Percentiles rank a stretch among this genome's conserved stretches.
Conservation (phyloP, 2,888 invertebrate species). For the Polylopha cassiicola region DNA sequence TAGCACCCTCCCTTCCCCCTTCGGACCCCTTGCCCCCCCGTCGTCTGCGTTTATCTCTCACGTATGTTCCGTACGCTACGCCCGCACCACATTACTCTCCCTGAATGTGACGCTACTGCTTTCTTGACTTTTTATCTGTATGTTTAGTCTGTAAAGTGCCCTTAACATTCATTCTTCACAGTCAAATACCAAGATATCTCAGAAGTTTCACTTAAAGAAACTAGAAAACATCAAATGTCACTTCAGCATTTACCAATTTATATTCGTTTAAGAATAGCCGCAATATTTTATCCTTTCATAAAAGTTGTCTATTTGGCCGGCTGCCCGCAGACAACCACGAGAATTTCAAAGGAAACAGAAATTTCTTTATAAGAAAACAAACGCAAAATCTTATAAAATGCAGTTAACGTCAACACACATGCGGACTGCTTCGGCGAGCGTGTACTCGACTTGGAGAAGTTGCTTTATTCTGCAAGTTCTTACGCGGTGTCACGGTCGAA, state of each 20-base stretch:
- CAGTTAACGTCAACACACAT: conserved; percentile 67
- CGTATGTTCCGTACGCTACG: conserved; percentile 52
- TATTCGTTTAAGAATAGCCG: conserved; percentile 49
- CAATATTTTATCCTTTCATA: conserved; percentile 58
- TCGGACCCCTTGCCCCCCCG: conserved; percentile 38
- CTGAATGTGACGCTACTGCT: conserved; percentile 34
- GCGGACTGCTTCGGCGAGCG: conserved; percentile 46
- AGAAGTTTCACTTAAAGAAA: conserved; percentile 10
- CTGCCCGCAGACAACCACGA: conserved; percentile 56
- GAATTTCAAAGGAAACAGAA: conserved; percentile 59
- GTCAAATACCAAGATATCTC: conserved; percentile 19
- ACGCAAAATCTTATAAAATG: conserved; percentile 66
- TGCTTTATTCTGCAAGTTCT: conserved; percentile 52
- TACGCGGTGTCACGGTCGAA: conserved; percentile 34
- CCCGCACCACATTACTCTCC: conserved; percentile 50
- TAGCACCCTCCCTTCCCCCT: conserved; percentile 41
- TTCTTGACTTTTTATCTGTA: conserved; percentile 43
- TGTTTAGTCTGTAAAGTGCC: conserved; percentile 37
- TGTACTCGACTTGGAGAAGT: conserved; percentile 44
- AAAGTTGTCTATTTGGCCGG: conserved; percentile 64
- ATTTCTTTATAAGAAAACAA: conserved; percentile 57
- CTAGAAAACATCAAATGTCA: conserved; percentile 31
- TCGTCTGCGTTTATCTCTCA: conserved; percentile 67
- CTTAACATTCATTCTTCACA: conserved; percentile 22
- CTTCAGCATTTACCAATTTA: conserved; percentile 42